Evolutionary conservation across 2,797 vertebrate genomes (phyloP), one percentile per base, ranked within the genome.

Genomic region (Martes flavigula): DNA sequence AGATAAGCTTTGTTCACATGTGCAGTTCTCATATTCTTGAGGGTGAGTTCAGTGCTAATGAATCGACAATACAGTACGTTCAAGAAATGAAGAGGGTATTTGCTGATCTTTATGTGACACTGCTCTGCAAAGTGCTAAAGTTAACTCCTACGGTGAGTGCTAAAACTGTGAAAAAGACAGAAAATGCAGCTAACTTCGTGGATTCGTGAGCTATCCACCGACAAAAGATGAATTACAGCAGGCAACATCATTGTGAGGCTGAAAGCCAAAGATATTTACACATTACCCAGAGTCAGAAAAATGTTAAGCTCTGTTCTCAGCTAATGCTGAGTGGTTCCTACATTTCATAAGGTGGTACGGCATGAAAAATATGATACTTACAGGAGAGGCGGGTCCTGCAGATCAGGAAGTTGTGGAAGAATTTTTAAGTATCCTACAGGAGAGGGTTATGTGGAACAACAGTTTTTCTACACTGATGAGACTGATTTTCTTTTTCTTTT

Each of bases 51-150:
- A 25, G 2, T 21, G 21, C 32, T 27, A 27, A 40, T 48, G 13
- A 58, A 35, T 35, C 10, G 40, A 54, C 5, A 7, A 13, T 4
- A 21, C 2, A 1, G 20, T 15, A 18, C 8, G 46, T 32, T 13
- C 35, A n/a, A 40, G 56, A 46, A 25, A 43, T 8, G 8, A n/a
- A 70, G 35, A 93, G 18, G 25, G 17, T 11, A 17, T 51, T 8
- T 35, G 17, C 23, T 7, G 1, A 12, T 43, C 18, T 25, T 23
- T n/a, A 38, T 13, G 13, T 5, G 43, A 43, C 1, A 0, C n/a
- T 20, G 7, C n/a, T 66, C 18, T n/a, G 12, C 23, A 46, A 48
- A 54, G 10, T 18, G 10, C 14, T 23, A 3, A 46, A 40, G 27
- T 23, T 23, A 15, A 15, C 7, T 2, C 25, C 12, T 60, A 5